Evolutionary conservation across 2,797 vertebrate species (phyloP).

Genomic region (Mastacembelus armatus): DNA sequence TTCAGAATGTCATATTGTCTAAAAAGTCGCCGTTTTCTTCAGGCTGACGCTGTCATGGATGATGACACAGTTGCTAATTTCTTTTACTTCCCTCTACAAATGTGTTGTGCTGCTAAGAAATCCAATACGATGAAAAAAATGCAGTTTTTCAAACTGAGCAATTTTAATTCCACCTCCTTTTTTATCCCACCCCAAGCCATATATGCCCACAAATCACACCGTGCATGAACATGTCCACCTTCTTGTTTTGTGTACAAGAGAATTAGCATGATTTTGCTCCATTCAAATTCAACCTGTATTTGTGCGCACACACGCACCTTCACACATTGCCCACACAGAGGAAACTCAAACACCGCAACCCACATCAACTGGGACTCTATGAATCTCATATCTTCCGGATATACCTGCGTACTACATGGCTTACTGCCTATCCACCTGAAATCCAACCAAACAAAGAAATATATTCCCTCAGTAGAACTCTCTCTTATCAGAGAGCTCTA

Average conservation of each 20-base stretch:
- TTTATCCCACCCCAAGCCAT: conserved; percentile 11
- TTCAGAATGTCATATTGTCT: background rate
- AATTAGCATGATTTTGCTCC: conserved; percentile 45
- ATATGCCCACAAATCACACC: conserved; percentile 37
- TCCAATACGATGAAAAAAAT: conserved; percentile 35
- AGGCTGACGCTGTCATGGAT: background rate
- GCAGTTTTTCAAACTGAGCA: conserved; percentile 16
- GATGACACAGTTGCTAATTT: background rate
- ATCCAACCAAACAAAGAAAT: conserved; percentile 78
- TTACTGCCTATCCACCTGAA: conserved; percentile 78
- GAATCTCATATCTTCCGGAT: conserved; percentile 79
- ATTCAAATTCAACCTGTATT: conserved; percentile 57
- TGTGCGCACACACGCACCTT: conserved; percentile 2
- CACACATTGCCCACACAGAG: conserved; percentile 35
- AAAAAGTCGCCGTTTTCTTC: background rate
- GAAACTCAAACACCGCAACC: conserved; percentile 46
- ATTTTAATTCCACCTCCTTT: conserved; percentile 30
- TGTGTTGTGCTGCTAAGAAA: conserved; percentile 22
- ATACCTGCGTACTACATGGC: conserved; percentile 71
- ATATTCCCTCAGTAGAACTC: conserved; percentile 72
- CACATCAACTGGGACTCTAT: conserved; percentile 73
- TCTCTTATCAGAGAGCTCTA: conserved; percentile 67
- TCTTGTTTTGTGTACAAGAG: conserved; percentile 36
- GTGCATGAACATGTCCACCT: conserved; percentile 43
- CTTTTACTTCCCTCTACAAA: background rate